Evolutionary conservation across 1,140 invertebrate genomes (phyloP).

Genomic region (Zaprionus nigranus): DNA sequence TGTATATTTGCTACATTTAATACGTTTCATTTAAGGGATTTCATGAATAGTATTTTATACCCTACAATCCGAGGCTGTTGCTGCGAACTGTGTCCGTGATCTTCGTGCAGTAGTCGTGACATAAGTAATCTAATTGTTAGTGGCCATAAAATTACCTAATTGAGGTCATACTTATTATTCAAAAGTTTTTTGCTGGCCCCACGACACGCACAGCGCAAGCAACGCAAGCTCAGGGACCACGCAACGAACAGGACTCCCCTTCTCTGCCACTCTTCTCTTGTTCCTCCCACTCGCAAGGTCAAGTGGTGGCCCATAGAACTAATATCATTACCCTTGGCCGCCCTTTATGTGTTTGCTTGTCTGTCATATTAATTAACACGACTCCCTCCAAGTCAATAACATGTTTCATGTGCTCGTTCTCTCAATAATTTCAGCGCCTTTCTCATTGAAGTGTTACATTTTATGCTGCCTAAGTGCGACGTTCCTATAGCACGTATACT

Average conservation of each 20-base stretch:
- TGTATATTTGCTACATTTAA: slow-evolving; percentile 7
- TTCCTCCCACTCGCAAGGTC: slow-evolving; percentile 12
- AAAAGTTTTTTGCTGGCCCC: slow-evolving; percentile 50
- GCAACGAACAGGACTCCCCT: slow-evolving; percentile 15
- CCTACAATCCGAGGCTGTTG: too few species aligned
- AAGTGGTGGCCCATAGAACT: slow-evolving; percentile 18
- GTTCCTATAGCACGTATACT: slow-evolving; percentile 28
- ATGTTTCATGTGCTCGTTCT: neutral
- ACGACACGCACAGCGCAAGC: slow-evolving; percentile 51
- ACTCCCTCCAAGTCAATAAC: slow-evolving; percentile 27
- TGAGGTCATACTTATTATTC: slow-evolving; percentile 79
- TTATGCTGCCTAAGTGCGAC: slow-evolving; percentile 58
- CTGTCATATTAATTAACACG: slow-evolving; percentile 51
- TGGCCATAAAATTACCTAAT: slow-evolving; percentile 82
- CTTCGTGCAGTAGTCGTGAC: slow-evolving; percentile 58
- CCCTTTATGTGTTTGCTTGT: slow-evolving; percentile 15
- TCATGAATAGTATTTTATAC: too few species aligned
- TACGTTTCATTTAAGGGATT: neutral
- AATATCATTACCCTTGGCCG: slow-evolving; percentile 3
- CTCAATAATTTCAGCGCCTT: slow-evolving; percentile 42
- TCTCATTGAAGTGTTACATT: slow-evolving; percentile 72
- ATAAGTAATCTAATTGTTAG: slow-evolving; percentile 79
- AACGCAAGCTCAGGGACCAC: slow-evolving; percentile 28
- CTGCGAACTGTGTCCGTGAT: slow-evolving; percentile 7
- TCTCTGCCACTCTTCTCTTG: neutral